A percentile compares a stretch with the other conserved stretches of the same genome.
These are phyloP conservation scores for Sinotaia quadrata DNA, from an alignment of 2,888 invertebrate genomes.

Conservation along the genomic window DNA sequence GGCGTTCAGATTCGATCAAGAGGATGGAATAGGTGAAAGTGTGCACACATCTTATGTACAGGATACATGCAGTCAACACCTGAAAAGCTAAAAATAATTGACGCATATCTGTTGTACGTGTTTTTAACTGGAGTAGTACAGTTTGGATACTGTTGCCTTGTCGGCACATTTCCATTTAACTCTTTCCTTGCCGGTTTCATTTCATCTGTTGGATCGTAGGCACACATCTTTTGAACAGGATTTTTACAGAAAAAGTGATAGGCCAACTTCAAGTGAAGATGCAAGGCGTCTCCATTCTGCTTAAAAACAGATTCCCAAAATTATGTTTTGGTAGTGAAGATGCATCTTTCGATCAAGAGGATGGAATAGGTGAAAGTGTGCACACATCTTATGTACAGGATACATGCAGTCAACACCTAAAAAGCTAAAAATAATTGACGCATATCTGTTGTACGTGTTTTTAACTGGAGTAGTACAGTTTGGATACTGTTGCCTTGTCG, in stretches of 20 bases:
- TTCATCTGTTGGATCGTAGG: conserved; percentile 94
- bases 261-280: no score
- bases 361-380: no score
- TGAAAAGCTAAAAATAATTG: conserved; percentile 94
- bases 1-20: conserved; percentile 92
- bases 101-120: conserved; percentile 95
- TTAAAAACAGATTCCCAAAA: no score
- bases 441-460: conserved; percentile 94
- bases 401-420: conserved; percentile 90
- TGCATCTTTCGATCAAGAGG: no score
- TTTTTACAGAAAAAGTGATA: no score
- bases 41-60: no score
- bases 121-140: conserved; percentile 95
- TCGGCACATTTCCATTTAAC: conserved; percentile 99
- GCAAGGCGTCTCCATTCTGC: no score
- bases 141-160: conserved; percentile 92
- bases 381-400: no score
- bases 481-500: conserved; percentile 92
- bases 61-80: conserved; percentile 92
- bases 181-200: conserved; percentile 99
- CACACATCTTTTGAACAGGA: no score
- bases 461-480: conserved; percentile 97
- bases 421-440: conserved; percentile 95
- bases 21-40: no score
- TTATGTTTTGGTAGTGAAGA: no score